Percentiles rank a stretch among this genome's conserved stretches.
Conservation (phyloP, 1,140 invertebrate genomes). For the Doryteuthis pealeii region DNA sequence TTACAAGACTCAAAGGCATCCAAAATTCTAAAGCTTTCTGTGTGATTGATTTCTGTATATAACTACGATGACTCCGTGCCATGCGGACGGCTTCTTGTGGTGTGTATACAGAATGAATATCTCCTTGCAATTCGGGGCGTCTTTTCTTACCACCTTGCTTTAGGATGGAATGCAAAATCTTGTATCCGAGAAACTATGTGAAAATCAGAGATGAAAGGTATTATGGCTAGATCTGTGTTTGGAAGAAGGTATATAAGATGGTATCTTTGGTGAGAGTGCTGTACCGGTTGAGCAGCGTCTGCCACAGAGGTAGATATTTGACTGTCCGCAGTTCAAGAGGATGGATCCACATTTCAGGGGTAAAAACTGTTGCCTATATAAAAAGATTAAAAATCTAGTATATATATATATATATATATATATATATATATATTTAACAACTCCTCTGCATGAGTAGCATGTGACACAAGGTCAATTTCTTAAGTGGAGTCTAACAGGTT, state of each 20-base stretch:
- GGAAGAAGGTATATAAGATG: background rate
- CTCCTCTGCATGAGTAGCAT: no score
- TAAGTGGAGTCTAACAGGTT: no score
- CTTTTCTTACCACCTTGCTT: background rate
- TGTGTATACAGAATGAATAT: background rate
- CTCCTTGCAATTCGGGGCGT: background rate
- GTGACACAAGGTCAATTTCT: no score
- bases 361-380: no score
- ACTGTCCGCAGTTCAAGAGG: background rate
- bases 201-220: constrained; percentile 17
- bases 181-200: constrained; percentile 22
- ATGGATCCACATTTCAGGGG: no score
- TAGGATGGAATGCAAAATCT: constrained; percentile 6
- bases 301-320: background rate
- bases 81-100: background rate
- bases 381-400: no score
- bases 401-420: no score
- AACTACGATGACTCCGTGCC: background rate
- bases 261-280: background rate
- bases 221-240: background rate
- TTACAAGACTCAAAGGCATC: background rate
- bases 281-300: background rate
- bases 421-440: no score
- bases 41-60: constrained; percentile 11
- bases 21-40: background rate